Base-by-base conservation (phyloP, 2,797 vertebrate species). In the Kryptopterus vitreolus region DNA sequence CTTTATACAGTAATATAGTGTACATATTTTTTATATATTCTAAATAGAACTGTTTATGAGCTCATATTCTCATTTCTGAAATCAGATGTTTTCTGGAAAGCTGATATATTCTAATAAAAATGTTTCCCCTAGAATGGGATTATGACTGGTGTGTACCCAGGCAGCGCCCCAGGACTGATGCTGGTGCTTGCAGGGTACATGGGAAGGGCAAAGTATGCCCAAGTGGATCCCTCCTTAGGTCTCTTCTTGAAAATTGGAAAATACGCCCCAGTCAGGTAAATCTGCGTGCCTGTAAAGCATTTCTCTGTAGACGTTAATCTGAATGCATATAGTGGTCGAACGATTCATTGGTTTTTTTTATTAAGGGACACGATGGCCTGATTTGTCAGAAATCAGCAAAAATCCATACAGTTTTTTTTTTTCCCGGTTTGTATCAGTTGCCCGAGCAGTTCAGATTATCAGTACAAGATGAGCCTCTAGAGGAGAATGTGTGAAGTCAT, bases 131-230 rank as follows among this genome's bases (percentile, higher is more conserved):
- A 95, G 94, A 95, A 95, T 93, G 94, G 94, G 72, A 92, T 99
- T 72, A 92, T 95, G 87, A 95, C 94, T 0, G 95, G 95, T 0
- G 94, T 96, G 76, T 96, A 94, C 79, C 95, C 95, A 0, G 94
- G 94, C 4, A 96, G 94, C 46, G 94, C 94, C 22, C 94, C 95
- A 57, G 95, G 95, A 65, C 93, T 93, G 90, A 86, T 95, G 26
- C 90, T 96, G 72, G 94, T 96, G 80, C 91, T 96, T 43, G 94
- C 95, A 78, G 94, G 93, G 0, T 94, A 95, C 85, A 91, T 95
- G 80, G 95, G 95, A 4, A 87, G 85, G 78, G 94, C 94, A n/a
- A 93, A 92, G 91, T 94, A 96, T 10, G 89, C 92, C 82, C 93
- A 91, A 87, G 88, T 93, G 73, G 95, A 96, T 87, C 95, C 95